A percentile compares a stretch with the other conserved stretches of the same genome.
These are phyloP conservation scores for Procavia capensis DNA, from an alignment of 2,113 vertebrate species.

Conservation along the genomic window DNA sequence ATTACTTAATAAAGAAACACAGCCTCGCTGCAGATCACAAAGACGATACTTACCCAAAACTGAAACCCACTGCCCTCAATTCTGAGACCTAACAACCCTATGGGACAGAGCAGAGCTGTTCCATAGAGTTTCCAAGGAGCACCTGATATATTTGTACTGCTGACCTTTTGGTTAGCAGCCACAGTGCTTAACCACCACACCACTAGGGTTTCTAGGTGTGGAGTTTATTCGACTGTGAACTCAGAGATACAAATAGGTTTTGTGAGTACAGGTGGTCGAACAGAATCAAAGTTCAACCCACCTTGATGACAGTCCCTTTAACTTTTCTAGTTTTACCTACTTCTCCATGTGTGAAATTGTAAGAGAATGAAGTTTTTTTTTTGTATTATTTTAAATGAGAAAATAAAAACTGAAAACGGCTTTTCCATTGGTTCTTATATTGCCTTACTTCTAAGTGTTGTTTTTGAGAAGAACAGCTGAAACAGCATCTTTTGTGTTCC, in stretches of 20 bases:
- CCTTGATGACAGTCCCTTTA: not conserved
- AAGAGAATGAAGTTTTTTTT: not conserved
- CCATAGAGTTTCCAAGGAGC: too few relatives aligned
- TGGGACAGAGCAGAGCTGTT: too few relatives aligned
- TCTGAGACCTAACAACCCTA: too few relatives aligned
- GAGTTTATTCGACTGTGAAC: not conserved
- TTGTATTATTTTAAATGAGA: not conserved
- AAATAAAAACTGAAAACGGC: slow-evolving; percentile 36
- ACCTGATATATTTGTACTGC: too few relatives aligned
- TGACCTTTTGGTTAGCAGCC: too few relatives aligned
- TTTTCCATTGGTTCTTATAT: slow-evolving; percentile 66
- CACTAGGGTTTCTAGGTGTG: too few relatives aligned
- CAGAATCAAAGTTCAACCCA: not conserved
- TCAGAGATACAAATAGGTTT: not conserved
- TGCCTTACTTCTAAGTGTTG: slow-evolving; percentile 15
- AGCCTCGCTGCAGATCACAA: too few relatives aligned
- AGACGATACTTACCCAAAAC: too few relatives aligned
- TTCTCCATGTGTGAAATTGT: not conserved
- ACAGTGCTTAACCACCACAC: too few relatives aligned
- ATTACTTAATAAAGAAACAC: too few relatives aligned
- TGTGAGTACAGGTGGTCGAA: not conserved
- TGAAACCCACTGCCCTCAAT: too few relatives aligned
- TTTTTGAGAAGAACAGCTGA: slow-evolving; percentile 59
- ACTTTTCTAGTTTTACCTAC: not conserved
- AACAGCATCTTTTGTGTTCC: slow-evolving; percentile 63